These are phyloP conservation scores for Ranitomeya imitator DNA, from an alignment of 2,113 vertebrate species.

Conservation along the genomic window DNA sequence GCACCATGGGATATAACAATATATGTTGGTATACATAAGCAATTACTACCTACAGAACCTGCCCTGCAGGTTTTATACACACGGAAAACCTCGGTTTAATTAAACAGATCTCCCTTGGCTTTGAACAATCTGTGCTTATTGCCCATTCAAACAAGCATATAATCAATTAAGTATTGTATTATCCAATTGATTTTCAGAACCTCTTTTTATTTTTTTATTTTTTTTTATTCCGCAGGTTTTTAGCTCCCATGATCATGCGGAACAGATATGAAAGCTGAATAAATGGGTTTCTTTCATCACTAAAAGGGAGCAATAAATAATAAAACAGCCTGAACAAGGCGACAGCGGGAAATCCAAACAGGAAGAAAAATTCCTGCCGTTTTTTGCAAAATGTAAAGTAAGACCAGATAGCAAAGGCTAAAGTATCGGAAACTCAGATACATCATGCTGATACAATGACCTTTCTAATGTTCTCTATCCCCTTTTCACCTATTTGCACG, in stretches of 20 bases:
- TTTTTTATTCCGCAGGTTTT: conserved; percentile 63
- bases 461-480: conserved; percentile 63
- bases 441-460: conserved; percentile 72
- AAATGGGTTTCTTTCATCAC: conserved; percentile 72
- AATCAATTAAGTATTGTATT: conserved; percentile 81
- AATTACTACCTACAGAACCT: conserved; percentile 63
- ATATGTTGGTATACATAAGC: conserved; percentile 61
- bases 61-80: conserved; percentile 64
- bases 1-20: conserved; percentile 58
- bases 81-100: conserved; percentile 66
- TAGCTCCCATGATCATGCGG: conserved; percentile 65
- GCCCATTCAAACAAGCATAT: conserved; percentile 68
- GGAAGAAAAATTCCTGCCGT: conserved; percentile 65
- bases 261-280: conserved; percentile 69
- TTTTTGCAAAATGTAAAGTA: conserved; percentile 69
- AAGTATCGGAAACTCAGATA: conserved; percentile 65
- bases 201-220: not conserved
- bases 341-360: conserved; percentile 67
- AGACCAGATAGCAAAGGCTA: conserved; percentile 62
- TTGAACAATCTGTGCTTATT: conserved; percentile 67
- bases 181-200: conserved; percentile 72
- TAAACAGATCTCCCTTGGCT: conserved; percentile 66
- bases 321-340: conserved; percentile 67
- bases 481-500: not conserved
- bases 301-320: conserved; percentile 74